Evolutionary conservation across 2,113 vertebrate genomes (phyloP).

Genomic region (Oryzias celebensis): DNA sequence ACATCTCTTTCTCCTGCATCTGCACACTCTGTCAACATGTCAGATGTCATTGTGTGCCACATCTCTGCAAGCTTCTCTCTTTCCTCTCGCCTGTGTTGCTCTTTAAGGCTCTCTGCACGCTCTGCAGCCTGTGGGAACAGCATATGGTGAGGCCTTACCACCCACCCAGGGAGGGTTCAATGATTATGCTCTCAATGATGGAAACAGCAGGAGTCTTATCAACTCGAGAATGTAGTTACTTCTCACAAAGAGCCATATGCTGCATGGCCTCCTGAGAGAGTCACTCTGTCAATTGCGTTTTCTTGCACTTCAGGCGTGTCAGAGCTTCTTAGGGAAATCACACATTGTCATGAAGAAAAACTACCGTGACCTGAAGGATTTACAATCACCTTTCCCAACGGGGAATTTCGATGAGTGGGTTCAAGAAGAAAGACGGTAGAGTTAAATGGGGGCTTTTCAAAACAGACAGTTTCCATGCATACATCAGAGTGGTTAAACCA

Average conservation of each 20-base stretch:
- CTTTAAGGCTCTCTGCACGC: slow-evolving; percentile 43
- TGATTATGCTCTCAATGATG: slow-evolving; percentile 12
- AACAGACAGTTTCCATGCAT: slow-evolving; percentile 42
- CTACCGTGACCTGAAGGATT: slow-evolving; percentile 46
- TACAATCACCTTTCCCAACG: slow-evolving; percentile 52
- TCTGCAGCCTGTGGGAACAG: slow-evolving; percentile 65
- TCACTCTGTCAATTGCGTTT: slow-evolving; percentile 35
- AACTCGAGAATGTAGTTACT: slow-evolving; percentile 31
- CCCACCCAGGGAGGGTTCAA: slow-evolving; percentile 10
- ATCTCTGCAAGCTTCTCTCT: slow-evolving; percentile 65
- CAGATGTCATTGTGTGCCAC: slow-evolving; percentile 70
- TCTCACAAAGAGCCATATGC: slow-evolving; percentile 6
- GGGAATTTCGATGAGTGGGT: slow-evolving; percentile 41
- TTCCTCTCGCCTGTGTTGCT: slow-evolving; percentile 54
- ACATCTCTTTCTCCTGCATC: slow-evolving; percentile 48
- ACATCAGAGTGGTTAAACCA: slow-evolving; percentile 54
- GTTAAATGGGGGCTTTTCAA: slow-evolving; percentile 42
- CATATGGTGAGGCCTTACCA: slow-evolving; percentile 10
- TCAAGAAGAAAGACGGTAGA: slow-evolving; percentile 40
- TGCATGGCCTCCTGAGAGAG: slow-evolving; percentile 34
- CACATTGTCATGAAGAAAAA: slow-evolving; percentile 42
- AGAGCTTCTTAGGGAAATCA: slow-evolving; percentile 58
- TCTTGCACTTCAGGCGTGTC: slow-evolving; percentile 34
- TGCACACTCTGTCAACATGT: slow-evolving; percentile 76
- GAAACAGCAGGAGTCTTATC: slow-evolving; percentile 2